Conservation (phyloP, 2,888 invertebrate species). For the Pherbina coryleti region DNA sequence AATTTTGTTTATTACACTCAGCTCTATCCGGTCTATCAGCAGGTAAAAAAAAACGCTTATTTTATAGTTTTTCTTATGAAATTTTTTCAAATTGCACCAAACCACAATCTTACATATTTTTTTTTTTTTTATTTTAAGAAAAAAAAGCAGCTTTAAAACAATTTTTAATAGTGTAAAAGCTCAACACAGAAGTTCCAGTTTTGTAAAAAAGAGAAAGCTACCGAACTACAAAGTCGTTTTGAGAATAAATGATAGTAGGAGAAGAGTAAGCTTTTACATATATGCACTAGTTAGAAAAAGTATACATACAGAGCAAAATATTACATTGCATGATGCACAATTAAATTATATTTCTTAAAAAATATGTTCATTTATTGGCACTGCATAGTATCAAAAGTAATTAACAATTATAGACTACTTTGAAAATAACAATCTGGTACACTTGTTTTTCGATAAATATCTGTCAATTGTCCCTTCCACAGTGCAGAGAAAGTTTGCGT, state of each 20-base stretch:
- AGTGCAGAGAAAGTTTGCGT: no score
- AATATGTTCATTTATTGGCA: no score
- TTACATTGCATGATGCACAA: no score
- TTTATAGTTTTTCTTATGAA: constrained; percentile 39
- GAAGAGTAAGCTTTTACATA: not conserved
- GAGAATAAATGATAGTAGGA: not conserved
- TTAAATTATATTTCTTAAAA: no score
- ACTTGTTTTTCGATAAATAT: no score
- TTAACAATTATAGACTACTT: no score
- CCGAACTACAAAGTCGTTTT: not conserved
- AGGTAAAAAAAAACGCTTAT: not conserved
- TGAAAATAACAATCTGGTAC: no score
- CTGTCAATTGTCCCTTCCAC: no score
- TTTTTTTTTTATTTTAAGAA: constrained; percentile 38
- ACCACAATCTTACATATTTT: constrained; percentile 56
- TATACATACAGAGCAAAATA: no score
- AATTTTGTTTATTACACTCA: not conserved
- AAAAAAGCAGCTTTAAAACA: constrained; percentile 61
- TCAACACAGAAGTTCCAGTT: constrained; percentile 11
- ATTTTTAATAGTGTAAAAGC: constrained; percentile 55
- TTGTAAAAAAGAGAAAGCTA: not conserved
- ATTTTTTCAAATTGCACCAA: constrained; percentile 52
- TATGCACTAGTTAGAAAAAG: no score
- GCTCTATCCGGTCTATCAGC: not conserved
- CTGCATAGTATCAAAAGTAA: no score